These are phyloP conservation scores for Chaenogobius annularis DNA, from an alignment of 2,113 vertebrate species.

Conservation along the genomic window DNA sequence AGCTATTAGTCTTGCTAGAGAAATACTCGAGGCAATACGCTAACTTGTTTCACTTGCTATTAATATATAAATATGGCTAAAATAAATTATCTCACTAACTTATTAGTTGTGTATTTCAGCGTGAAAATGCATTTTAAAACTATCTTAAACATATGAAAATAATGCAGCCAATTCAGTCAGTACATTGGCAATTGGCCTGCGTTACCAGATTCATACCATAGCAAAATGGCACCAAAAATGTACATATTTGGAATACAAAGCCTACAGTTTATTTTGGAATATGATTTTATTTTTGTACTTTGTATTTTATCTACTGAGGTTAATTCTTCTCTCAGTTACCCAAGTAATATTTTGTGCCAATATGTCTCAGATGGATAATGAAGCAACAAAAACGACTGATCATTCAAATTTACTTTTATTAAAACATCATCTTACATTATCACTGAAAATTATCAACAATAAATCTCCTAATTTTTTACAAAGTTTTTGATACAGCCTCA, in stretches of 20 bases:
- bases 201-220: neutral
- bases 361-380: neutral
- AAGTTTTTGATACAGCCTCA: constrained; percentile 89
- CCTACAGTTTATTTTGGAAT: constrained; percentile 73
- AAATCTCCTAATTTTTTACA: constrained; percentile 85
- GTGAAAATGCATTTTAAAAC: neutral
- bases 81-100: constrained; percentile 3
- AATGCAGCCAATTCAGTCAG: neutral
- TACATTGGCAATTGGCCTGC: neutral
- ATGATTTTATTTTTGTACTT: constrained; percentile 57
- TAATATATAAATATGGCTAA: constrained; percentile 4
- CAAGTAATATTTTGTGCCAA: constrained; percentile 42
- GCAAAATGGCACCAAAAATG: constrained; percentile 7
- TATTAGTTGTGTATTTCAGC: constrained; percentile 11
- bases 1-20: neutral
- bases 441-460: constrained; percentile 54
- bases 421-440: constrained; percentile 29
- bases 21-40: neutral
- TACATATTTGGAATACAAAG: constrained; percentile 27
- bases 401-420: neutral
- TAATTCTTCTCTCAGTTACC: constrained; percentile 36
- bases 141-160: neutral
- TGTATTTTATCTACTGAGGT: constrained; percentile 71
- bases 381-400: constrained; percentile 2
- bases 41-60: neutral